These are phyloP conservation scores for Delphinus delphis DNA, from an alignment of 2,113 vertebrate species.

Conservation along the genomic window DNA sequence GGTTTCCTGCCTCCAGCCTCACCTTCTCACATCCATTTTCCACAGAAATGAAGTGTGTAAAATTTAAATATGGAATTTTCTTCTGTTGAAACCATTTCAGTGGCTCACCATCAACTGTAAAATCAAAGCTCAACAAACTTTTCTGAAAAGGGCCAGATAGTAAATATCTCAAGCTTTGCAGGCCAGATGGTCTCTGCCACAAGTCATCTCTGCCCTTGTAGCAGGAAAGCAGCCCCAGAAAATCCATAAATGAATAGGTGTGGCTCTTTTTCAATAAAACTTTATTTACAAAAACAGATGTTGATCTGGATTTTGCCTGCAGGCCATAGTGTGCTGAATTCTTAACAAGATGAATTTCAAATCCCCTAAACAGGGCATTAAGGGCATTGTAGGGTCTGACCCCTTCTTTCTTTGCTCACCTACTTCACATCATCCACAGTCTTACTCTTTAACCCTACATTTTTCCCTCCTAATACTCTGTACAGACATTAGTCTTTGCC, in stretches of 20 bases:
- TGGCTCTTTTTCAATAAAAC: background rate
- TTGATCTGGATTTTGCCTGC: background rate
- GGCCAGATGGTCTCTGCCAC: background rate
- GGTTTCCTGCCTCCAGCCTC: background rate
- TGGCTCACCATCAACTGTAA: background rate
- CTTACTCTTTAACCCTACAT: background rate
- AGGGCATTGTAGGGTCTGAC: background rate
- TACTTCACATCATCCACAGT: background rate
- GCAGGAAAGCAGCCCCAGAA: background rate
- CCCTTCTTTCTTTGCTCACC: background rate
- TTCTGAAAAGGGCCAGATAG: background rate
- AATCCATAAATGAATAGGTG: background rate
- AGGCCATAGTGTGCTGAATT: accelerated
- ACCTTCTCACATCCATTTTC: background rate
- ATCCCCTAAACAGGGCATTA: background rate
- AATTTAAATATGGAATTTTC: background rate
- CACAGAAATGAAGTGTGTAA: background rate
- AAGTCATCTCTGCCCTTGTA: background rate
- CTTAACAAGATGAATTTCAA: background rate
- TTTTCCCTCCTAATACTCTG: background rate
- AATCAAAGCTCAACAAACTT: background rate
- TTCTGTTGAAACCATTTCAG: background rate
- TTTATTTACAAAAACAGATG: background rate
- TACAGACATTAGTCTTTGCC: background rate
- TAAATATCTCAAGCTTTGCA: background rate